phyloP scores from a whole-genome alignment of 1,140 invertebrate species.

The Ephestia elutella region DNA sequence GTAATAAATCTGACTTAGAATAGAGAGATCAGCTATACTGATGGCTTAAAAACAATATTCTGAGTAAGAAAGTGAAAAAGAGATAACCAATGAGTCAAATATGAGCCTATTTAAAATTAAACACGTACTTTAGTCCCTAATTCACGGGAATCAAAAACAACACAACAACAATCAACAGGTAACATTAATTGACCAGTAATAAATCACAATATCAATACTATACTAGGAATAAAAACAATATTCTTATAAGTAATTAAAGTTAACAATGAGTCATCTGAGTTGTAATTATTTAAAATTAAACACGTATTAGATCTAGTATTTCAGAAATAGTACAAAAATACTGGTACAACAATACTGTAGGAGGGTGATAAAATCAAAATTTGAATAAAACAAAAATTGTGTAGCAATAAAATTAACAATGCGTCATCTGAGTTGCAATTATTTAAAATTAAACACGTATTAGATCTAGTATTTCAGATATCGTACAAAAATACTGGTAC shows the following conservation, averaged over 20 bases:
- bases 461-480: no score
- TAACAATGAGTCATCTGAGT: neutral
- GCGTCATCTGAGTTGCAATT: neutral
- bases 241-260: neutral
- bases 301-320: neutral
- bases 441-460: neutral
- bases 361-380: no score
- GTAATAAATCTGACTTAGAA: neutral
- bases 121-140: neutral
- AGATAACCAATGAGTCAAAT: neutral
- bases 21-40: neutral
- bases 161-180: neutral
- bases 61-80: neutral
- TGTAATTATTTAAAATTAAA: neutral
- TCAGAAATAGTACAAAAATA: no score
- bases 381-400: no score
- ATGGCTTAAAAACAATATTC: neutral
- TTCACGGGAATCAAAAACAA: neutral
- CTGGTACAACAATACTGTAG: no score
- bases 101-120: neutral
- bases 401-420: constrained; percentile 2
- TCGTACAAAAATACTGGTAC: neutral
- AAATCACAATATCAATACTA: neutral
- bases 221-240: constrained; percentile 1
- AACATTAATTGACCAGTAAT: constrained; percentile 2